Base-by-base conservation (phyloP, 2,797 vertebrate genomes). In the Malacoctenus gilli region DNA sequence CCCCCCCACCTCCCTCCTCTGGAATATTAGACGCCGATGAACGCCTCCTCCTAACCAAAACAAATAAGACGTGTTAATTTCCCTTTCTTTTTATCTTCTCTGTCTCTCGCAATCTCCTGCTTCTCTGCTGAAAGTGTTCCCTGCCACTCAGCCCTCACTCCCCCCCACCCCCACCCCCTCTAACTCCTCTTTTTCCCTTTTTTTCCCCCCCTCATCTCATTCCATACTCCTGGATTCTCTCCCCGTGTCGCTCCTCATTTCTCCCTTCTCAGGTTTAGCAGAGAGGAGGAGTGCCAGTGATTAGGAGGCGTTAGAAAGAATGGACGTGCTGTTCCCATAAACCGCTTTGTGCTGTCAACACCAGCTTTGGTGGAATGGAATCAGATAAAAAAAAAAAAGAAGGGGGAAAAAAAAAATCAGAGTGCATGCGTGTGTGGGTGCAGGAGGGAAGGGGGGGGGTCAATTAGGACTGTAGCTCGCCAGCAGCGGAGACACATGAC, bases 301-400 rank as follows among this genome's bases (percentile, higher is more conserved):
- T 90, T 90, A 90, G 85, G 85, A 83, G 85, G 86, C 82, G 93
- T 93, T 93, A 93, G 91, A 92, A 93, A 95, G 93, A 95, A 95
- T 93, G 85, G 85, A 94, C 94, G 90, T 93, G 93, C 94, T 95
- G 93, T 91, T 94, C 89, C 89, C 87, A 90, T 93, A 94, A 93
- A 94, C 89, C 89, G 91, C 92, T 93, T 93, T 93, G 90, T 94
- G 95, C 94, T 97, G 95, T 97, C 95, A 97, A 95, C 95, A 94
- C 94, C 71, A 90, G 91, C 93, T 94, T 95, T 94, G 92, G 94
- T 92, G 93, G 90, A 94, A 92, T 93, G 95, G 90, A 94, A 96
- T 96, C 95, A 95, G 95, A 96, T 96, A 92, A 94, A 77, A 93
- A 91, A 92, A 66, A 53, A 48, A 42, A 42, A 41, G 6, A 4